Conservation (phyloP, 1,140 invertebrate genomes). For the Meloidogyne exigua region DNA sequence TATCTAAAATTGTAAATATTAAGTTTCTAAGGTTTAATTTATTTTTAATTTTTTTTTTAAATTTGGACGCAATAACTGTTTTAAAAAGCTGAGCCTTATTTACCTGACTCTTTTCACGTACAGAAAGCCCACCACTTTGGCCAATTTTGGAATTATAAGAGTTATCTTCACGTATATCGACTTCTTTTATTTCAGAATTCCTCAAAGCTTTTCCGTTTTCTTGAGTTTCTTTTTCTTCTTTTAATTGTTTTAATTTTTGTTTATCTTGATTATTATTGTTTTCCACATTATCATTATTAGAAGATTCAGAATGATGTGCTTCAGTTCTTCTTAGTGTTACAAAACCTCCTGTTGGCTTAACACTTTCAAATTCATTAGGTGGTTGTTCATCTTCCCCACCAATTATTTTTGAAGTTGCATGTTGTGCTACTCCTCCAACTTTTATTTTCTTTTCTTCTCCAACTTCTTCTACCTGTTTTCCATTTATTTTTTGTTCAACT, state of each 20-base stretch:
- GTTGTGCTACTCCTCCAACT: not conserved
- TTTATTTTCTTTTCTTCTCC: not conserved
- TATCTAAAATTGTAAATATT: not conserved
- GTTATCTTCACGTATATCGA: not conserved
- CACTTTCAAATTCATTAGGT: not conserved
- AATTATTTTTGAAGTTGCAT: constrained; percentile 2
- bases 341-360: not conserved
- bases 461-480: not conserved
- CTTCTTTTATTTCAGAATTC: not conserved
- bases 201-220: not conserved
- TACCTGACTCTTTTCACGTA: constrained; percentile 6
- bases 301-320: not conserved
- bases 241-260: not conserved
- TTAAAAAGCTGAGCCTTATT: too few species aligned
- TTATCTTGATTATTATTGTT: not conserved
- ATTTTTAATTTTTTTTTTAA: too few species aligned
- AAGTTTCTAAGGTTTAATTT: too few species aligned
- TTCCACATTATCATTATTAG: not conserved
- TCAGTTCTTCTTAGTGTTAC: not conserved
- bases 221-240: not conserved
- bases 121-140: not conserved
- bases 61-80: too few species aligned
- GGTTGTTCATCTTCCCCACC: not conserved
- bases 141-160: not conserved
- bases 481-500: not conserved